Base-by-base conservation (phyloP, 2,797 vertebrate species). In the Enteromius viviparus region DNA sequence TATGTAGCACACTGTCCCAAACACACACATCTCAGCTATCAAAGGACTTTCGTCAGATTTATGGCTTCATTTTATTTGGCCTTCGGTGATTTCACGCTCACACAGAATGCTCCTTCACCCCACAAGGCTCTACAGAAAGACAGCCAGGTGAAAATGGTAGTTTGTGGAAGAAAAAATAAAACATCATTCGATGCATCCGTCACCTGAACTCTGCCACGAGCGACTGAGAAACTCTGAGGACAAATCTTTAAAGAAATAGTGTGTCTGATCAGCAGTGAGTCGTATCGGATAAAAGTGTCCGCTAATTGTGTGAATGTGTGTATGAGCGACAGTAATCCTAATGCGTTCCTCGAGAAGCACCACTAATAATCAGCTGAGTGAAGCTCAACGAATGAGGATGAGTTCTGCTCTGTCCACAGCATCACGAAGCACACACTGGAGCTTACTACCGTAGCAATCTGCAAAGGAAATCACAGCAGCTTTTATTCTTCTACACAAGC, bases 1-100 rank as follows among this genome's bases (percentile, higher is more conserved):
- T 60, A 68, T 53, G 74, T 66, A 68, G 47, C 37, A 42, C 53
- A 69, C 42, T 51, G 42, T 83, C 40, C 55, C 76, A 80, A 29
- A 82, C 71, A 29, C 42, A 65, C 58, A 82, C 81, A 82, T 68
- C 64, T 26, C 58, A 55, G 23, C 66, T 40, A 51, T 49, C 78
- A 71, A 47, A 60, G 55, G 68, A 72, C 21, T 26, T 60, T 70
- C 65, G 9, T 77, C 66, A 85, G 84, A 85, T 85, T 79, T 74
- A 85, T 74, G 84, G 60, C 66, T 79, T 79, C 40, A 68, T 82
- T 82, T 66, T 60, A 58, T 86, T 83, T 86, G 37, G 72, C 85
- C 85, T 84, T 86, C 3, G 49, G 81, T 86, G 65, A 77, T 53
- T 42, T 80, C 45, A 65, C 40, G 49, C 29, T 53, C 34, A 70